These are phyloP conservation scores for Aphidoletes aphidimyza DNA, from an alignment of 2,888 invertebrate genomes.

Conservation along the genomic window DNA sequence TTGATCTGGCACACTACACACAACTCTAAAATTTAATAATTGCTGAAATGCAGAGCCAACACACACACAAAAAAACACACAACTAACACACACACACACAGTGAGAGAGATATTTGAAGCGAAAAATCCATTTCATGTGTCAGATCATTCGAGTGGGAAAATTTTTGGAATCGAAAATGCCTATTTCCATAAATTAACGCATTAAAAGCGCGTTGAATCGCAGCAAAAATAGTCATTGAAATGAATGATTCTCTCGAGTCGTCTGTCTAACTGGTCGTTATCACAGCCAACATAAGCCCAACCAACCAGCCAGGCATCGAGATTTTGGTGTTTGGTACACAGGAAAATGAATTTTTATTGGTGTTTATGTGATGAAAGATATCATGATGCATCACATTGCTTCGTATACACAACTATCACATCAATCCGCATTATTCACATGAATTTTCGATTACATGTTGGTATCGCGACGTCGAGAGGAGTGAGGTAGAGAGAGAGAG, in stretches of 20 bases:
- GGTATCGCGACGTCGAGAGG: background rate
- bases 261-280: constrained; percentile 38
- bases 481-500: too few species aligned
- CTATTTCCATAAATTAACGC: constrained; percentile 51
- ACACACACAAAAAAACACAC: background rate
- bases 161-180: constrained; percentile 4
- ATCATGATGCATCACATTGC: constrained; percentile 37
- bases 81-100: background rate
- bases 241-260: constrained; percentile 17
- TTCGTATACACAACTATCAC: background rate
- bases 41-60: background rate
- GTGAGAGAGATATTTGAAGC: background rate
- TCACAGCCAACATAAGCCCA: constrained; percentile 18
- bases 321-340: background rate
- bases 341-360: constrained; percentile 33
- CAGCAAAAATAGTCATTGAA: background rate
- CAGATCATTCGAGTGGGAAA: constrained; percentile 23
- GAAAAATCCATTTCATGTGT: constrained; percentile 21
- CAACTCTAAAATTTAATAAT: constrained; percentile 12
- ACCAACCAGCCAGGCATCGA: background rate
- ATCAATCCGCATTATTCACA: constrained; percentile 47
- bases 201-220: background rate
- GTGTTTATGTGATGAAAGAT: constrained; percentile 38
- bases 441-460: constrained; percentile 40
- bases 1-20: background rate